Conservation (phyloP, 2,113 vertebrate genomes). For the Crotophaga sulcirostris region DNA sequence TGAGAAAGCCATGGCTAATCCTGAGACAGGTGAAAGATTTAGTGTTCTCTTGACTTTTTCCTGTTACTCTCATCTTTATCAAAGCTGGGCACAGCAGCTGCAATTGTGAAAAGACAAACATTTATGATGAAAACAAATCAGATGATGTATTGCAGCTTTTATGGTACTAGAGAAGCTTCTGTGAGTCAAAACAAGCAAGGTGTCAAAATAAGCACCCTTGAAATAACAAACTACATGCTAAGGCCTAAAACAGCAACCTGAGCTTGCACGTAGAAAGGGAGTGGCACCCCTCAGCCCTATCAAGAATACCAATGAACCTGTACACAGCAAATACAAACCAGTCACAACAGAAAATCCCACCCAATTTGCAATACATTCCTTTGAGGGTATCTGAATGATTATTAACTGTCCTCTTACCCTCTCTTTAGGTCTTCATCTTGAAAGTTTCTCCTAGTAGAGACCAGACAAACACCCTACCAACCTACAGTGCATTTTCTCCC, state of each 20-base stretch:
- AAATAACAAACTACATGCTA: not conserved
- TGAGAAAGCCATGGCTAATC: not conserved
- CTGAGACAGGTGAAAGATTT: not conserved
- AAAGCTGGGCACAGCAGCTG: not conserved
- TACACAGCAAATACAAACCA: not conserved
- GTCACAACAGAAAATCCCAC: not conserved
- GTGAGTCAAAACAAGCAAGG: not conserved
- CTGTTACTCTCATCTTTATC: not conserved
- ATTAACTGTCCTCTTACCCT: not conserved
- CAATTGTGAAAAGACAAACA: not conserved
- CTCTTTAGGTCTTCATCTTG: not conserved
- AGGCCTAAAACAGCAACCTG: not conserved
- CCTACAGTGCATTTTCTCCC: not conserved
- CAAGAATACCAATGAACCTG: not conserved
- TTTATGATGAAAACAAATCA: not conserved
- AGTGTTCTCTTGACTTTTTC: not conserved
- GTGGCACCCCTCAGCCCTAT: not conserved
- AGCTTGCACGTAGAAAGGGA: not conserved
- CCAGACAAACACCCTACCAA: not conserved
- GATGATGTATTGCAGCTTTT: not conserved
- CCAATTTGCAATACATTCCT: not conserved
- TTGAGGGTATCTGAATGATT: not conserved
- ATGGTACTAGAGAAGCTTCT: not conserved
- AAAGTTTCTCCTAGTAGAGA: not conserved
- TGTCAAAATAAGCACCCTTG: not conserved